phyloP scores from a whole-genome alignment of 2,797 vertebrate species.

The Mionectes olivaceus region DNA sequence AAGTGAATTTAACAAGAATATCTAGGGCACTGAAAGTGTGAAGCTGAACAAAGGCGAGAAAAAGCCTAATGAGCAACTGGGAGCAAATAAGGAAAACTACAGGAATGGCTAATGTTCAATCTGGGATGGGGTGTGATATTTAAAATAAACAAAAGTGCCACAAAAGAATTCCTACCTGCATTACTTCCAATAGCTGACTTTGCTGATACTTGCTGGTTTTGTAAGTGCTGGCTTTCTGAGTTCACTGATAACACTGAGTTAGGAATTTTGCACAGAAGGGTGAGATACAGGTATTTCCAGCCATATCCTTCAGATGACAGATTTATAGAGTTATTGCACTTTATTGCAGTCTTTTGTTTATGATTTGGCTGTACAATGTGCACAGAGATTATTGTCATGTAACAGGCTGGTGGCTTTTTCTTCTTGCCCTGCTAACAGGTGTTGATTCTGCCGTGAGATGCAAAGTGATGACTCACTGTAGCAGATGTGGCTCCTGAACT shows the following conservation, averaged over 20 bases:
- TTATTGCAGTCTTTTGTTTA: not conserved
- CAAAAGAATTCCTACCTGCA: constrained; percentile 17
- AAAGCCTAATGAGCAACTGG: not conserved
- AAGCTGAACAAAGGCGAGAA: not conserved
- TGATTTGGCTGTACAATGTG: not conserved
- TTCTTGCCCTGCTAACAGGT: not conserved
- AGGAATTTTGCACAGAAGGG: not conserved
- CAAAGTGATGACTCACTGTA: not conserved
- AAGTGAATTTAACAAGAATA: constrained; percentile 6
- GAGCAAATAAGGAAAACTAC: not conserved
- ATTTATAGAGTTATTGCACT: constrained; percentile 6
- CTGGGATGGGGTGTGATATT: not conserved
- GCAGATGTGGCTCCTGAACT: not conserved
- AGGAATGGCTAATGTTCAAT: not conserved
- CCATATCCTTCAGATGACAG: not conserved
- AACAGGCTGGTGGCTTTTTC: not conserved
- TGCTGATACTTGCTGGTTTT: constrained; percentile 38
- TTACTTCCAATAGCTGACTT: constrained; percentile 10
- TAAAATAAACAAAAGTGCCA: constrained; percentile 42
- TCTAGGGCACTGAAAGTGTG: not conserved
- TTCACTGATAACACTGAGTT: constrained; percentile 1
- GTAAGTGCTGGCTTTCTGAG: not conserved
- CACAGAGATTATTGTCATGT: not conserved
- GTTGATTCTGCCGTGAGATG: not conserved
- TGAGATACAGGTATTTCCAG: constrained; percentile 17